phyloP scores from a whole-genome alignment of 2,113 vertebrate genomes.

The Edolisoma coerulescens region DNA sequence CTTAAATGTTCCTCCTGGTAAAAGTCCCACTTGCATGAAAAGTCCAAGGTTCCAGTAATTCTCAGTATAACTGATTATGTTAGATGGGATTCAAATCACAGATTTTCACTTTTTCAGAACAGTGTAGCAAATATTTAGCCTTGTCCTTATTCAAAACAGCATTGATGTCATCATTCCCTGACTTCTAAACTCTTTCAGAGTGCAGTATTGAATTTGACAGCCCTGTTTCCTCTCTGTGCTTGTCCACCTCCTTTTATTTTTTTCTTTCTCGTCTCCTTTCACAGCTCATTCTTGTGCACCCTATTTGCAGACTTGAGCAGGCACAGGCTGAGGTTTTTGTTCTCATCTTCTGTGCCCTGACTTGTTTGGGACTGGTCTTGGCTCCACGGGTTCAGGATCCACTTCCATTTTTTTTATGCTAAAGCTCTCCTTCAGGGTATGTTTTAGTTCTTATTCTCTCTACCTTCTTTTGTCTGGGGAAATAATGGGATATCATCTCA shows the following conservation, averaged over 20 bases:
- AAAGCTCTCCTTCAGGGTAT: neutral
- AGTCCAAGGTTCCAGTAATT: neutral
- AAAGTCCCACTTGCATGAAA: neutral
- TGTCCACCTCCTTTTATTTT: neutral
- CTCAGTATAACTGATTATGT: neutral
- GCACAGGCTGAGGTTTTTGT: neutral
- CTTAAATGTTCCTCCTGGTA: neutral
- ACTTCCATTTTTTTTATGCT: neutral
- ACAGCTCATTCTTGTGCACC: neutral
- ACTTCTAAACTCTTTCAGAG: neutral
- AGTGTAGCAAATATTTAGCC: neutral
- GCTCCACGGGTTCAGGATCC: neutral
- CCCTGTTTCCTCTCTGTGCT: neutral
- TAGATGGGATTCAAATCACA: neutral
- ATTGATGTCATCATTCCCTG: neutral
- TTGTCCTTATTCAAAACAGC: neutral
- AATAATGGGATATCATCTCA: neutral
- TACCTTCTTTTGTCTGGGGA: neutral
- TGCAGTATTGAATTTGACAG: neutral
- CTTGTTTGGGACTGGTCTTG: neutral
- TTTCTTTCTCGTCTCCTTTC: neutral
- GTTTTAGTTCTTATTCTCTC: neutral
- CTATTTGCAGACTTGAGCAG: neutral
- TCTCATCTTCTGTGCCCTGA: neutral
- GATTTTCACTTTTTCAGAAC: neutral